phyloP scores from a whole-genome alignment of 2,113 vertebrate genomes.

The Pomatostomus ruficeps region DNA sequence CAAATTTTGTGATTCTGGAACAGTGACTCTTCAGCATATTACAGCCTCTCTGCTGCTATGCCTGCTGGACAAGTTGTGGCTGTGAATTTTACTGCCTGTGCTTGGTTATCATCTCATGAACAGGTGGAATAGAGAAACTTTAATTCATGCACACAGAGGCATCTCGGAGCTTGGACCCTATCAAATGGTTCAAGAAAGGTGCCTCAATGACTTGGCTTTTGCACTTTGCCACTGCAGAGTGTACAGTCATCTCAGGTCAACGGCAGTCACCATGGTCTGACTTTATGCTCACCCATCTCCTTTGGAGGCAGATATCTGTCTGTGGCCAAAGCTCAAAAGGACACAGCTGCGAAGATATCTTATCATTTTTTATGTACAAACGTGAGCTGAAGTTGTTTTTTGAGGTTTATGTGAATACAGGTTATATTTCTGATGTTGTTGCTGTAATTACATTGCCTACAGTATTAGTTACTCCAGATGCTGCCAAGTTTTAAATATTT shows the following conservation, averaged over 20 bases:
- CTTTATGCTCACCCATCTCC: not conserved
- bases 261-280: not conserved
- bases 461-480: not conserved
- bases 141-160: not conserved
- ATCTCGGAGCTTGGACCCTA: not conserved
- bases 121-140: not conserved
- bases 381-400: not conserved
- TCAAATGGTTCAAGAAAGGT: not conserved
- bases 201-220: not conserved
- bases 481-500: not conserved
- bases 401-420: not conserved
- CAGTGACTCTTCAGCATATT: not conserved
- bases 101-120: not conserved
- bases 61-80: not conserved
- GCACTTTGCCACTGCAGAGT: not conserved
- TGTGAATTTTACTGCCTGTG: not conserved
- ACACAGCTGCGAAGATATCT: not conserved
- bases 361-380: not conserved
- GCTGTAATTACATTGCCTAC: not conserved
- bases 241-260: not conserved
- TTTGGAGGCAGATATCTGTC: not conserved
- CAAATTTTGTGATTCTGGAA: not conserved
- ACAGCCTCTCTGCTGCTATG: not conserved
- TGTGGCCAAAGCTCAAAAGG: not conserved
- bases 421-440: not conserved